Evolutionary conservation across 1,140 invertebrate species (phyloP), one percentile per base, ranked within the genome.

Genomic region (Pygmarrhopalites habei): DNA sequence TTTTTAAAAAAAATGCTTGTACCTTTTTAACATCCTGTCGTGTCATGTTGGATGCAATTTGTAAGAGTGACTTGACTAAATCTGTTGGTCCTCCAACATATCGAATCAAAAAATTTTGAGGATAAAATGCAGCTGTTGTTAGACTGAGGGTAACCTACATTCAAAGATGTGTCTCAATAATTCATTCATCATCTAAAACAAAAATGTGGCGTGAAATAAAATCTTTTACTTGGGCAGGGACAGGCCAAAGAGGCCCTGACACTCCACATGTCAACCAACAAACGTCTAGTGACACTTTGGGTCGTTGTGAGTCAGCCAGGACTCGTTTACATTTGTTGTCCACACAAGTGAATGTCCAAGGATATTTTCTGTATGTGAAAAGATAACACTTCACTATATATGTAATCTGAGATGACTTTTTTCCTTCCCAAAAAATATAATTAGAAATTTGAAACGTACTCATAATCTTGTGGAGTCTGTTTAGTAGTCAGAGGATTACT

Each of bases 221-320:
- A 41, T 56, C 28, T 3, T 4, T 39, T 30, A 35, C 60, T 15
- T 25, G 19, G 2, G 29, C 32, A 1, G 65, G 65, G 15, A 49
- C 35, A 21, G 65, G 65, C 65, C 65, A 67, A 1, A 67, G 19
- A 3, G 46, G 15, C 14, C 60, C 35, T 39, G 15, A 0, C 2
- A 15, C 5, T 7, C 65, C 65, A 43, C 65, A 67, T 17, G 60
- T 63, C 14, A 63, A 30, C 60, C 65, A 67, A 52, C 60, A 63
- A 21, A 60, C 49, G 14, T 69, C 64, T 12, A 64, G 30, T 10
- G 60, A 51, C 35, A 41, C 55, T 41, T 58, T 58, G 4, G 4
- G 14, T 30, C 28, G 7, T 35, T 23, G 4, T 28, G 28, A 4
- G 4, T 3, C 3, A 19, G 5, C 32, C 19, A 55, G 5, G 17